Conservation (phyloP, 2,888 invertebrate species). For the Lasius fuliginosus region DNA sequence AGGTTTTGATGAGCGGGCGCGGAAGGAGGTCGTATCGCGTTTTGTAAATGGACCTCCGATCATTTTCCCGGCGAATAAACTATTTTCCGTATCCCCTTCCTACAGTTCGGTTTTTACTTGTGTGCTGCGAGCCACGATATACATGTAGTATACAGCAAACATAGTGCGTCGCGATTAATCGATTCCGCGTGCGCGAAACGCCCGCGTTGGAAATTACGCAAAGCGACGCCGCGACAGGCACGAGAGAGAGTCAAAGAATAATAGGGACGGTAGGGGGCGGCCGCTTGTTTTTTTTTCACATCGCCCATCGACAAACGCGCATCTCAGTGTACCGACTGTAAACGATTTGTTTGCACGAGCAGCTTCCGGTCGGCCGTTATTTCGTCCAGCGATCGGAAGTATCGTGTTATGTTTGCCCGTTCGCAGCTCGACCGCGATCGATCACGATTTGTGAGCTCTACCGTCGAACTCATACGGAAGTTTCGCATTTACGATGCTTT, state of each 20-base stretch:
- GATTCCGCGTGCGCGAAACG: conserved; percentile 35
- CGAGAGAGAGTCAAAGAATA: conserved; percentile 20
- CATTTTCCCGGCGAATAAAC: conserved; percentile 76
- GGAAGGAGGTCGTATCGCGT: conserved; percentile 67
- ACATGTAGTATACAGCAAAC: neutral
- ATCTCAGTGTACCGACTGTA: conserved; percentile 34
- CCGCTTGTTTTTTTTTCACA: conserved; percentile 33
- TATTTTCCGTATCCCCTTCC: conserved; percentile 51
- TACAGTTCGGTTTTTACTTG: conserved; percentile 63
- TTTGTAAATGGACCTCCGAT: conserved; percentile 77
- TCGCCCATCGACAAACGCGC: conserved; percentile 22
- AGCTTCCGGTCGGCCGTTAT: conserved; percentile 51
- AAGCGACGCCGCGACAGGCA: conserved; percentile 26
- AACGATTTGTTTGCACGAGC: conserved; percentile 60
- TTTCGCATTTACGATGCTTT: conserved; percentile 46
- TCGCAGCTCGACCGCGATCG: conserved; percentile 29
- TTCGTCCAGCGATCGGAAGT: conserved; percentile 49
- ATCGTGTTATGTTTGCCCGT: conserved; percentile 43
- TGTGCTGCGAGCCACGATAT: neutral
- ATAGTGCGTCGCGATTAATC: conserved; percentile 12
- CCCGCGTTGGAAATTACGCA: conserved; percentile 59
- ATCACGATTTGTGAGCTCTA: conserved; percentile 18
- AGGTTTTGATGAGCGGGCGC: conserved; percentile 40
- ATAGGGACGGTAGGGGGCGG: conserved; percentile 19
- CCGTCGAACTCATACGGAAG: neutral